A percentile compares a stretch with the other conserved stretches of the same genome.
These are phyloP conservation scores for Mesorhabditis belari DNA, from an alignment of 2,888 invertebrate genomes.

Conservation along the genomic window DNA sequence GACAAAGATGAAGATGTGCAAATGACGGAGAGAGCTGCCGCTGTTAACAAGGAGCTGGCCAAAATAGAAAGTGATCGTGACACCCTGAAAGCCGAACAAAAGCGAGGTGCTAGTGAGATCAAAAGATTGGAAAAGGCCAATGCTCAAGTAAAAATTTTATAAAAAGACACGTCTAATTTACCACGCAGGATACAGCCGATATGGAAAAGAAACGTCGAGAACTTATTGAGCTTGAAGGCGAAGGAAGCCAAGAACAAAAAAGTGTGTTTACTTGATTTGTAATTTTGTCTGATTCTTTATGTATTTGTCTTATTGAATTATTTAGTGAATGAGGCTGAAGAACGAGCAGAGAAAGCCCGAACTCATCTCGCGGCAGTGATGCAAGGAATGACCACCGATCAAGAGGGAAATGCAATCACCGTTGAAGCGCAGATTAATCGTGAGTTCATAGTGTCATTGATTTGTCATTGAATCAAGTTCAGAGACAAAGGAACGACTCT, in stretches of 20 bases:
- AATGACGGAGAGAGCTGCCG: background rate
- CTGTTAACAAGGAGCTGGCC: background rate
- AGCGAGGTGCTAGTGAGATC: background rate
- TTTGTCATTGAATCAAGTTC: background rate
- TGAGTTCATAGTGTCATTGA: conserved; percentile 51
- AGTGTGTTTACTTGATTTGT: background rate
- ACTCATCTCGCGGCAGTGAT: conserved; percentile 69
- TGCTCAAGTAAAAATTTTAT: too few relatives aligned
- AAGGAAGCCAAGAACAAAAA: background rate
- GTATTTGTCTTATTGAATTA: too few relatives aligned
- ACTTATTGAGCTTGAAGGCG: background rate
- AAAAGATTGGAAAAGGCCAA: too few relatives aligned
- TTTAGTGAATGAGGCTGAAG: conserved; percentile 14
- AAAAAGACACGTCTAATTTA: too few relatives aligned
- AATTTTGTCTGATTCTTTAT: background rate
- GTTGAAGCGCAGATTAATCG: conserved; percentile 82
- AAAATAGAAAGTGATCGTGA: background rate
- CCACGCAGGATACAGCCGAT: conserved; percentile 10
- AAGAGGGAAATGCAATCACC: conserved; percentile 69
- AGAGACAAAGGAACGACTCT: background rate
- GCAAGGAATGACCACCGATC: conserved; percentile 73
- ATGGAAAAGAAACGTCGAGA: conserved; percentile 7
- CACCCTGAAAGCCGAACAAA: background rate
- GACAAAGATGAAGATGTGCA: too few relatives aligned
- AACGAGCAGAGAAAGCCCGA: conserved; percentile 46